Evolutionary conservation across 2,797 vertebrate species (phyloP).

Genomic region (Pitangus sulphuratus): DNA sequence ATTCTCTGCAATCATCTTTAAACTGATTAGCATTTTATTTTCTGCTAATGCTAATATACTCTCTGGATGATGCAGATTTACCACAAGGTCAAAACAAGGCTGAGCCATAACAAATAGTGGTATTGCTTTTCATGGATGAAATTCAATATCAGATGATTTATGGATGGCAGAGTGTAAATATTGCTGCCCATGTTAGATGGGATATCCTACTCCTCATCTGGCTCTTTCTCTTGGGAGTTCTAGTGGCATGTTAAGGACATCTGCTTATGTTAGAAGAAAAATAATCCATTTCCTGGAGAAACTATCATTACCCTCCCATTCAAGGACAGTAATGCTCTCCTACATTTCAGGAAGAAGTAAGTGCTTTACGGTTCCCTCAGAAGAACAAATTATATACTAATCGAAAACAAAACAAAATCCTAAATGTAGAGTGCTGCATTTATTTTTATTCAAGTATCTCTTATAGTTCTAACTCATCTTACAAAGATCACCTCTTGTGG

Average conservation of each 20-base stretch:
- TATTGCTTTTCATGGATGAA: not conserved
- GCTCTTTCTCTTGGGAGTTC: not conserved
- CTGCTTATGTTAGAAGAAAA: not conserved
- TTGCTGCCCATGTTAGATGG: not conserved
- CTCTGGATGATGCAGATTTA: not conserved
- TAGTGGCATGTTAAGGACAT: not conserved
- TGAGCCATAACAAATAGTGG: not conserved
- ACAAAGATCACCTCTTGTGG: not conserved
- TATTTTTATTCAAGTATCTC: not conserved
- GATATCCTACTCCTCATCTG: not conserved
- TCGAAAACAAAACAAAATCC: not conserved
- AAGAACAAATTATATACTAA: not conserved
- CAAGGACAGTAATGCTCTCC: not conserved
- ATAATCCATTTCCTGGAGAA: not conserved
- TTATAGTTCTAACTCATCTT: not conserved
- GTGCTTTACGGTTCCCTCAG: not conserved
- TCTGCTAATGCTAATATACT: not conserved
- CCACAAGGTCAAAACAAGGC: not conserved
- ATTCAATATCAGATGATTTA: not conserved
- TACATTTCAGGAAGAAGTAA: not conserved
- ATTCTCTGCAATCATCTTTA: not conserved
- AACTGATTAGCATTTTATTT: not conserved
- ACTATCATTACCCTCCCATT: not conserved
- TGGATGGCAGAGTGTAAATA: not conserved
- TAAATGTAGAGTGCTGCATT: not conserved